Evolutionary conservation across 2,888 invertebrate genomes (phyloP), one percentile per base, ranked within the genome.

Genomic region (Sinohyriopsis cumingii): DNA sequence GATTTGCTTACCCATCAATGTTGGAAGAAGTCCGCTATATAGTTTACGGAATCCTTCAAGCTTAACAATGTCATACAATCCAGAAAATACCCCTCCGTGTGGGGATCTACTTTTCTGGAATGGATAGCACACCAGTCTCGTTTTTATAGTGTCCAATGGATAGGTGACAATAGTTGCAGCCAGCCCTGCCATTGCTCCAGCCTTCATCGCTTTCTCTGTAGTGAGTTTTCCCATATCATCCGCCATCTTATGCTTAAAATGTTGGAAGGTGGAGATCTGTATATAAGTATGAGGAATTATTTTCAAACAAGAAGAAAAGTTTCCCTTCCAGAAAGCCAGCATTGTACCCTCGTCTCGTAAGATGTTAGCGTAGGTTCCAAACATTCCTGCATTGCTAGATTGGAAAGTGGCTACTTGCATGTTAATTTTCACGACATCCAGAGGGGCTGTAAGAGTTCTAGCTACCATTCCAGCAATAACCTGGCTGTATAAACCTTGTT

Each of bases 71-170:
- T 45, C 61, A 56, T 53, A 64, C 64, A 66, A 65, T 24, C 68
- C 72, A 59, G 71, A 63, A 5, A 53, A 25, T 18, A 67, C 54
- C 3, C 67, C 66, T 22, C 64, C 62, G 55, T 75, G 72, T 7
- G 59, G 53, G 3, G 69, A 64, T 5, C 45, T 25, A 2, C 56
- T 54, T 20, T 65, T 65, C 18, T 65, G 61, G 45, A 25, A 55
- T 18, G 68, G 66, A 19, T 75, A 69, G 0, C 61, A 69, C 22
- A 75, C 72, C 54, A 75, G n/a, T 24, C 75, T 62, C 19, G 75
- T 75, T 61, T 75, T 75, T 3, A 75, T 55, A 15, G 67, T 69
- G 53, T 75, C 71, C 53, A 75, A 22, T 12, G 75, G 75, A 54
- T 75, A 75, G 2, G 69, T 72, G 7, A 64, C 6, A 19, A 72